phyloP scores from a whole-genome alignment of 1,140 invertebrate genomes.

The Phortica variegata region DNA sequence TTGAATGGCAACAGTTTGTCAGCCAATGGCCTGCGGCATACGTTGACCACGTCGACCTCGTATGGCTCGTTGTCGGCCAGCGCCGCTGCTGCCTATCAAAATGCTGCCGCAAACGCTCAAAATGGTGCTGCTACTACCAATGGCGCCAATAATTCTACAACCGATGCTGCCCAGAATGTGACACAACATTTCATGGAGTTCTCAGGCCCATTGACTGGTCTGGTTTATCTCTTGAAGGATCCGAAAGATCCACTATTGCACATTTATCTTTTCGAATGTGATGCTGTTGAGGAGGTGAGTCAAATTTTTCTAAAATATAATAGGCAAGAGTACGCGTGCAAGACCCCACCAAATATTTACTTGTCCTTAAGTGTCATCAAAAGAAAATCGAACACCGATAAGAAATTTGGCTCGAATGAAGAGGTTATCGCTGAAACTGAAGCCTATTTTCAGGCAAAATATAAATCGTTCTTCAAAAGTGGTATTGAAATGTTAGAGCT shows the following conservation, averaged over 20 bases:
- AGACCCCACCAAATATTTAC: no score
- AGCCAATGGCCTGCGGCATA: constrained; percentile 34
- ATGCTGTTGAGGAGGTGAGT: constrained; percentile 65
- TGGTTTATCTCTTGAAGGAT: constrained; percentile 66
- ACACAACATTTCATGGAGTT: constrained; percentile 55
- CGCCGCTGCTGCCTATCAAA: constrained; percentile 41
- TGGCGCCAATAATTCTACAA: constrained; percentile 12
- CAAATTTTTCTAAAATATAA: no score
- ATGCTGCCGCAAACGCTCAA: constrained; percentile 23
- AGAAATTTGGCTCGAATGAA: no score
- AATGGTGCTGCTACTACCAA: constrained; percentile 17
- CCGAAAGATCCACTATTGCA: constrained; percentile 65
- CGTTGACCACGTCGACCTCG: constrained; percentile 49
- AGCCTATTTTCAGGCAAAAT: no score
- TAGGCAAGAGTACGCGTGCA: no score
- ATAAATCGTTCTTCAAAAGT: no score
- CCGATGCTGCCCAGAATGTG: constrained; percentile 22
- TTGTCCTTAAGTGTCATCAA: no score
- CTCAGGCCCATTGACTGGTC: constrained; percentile 47
- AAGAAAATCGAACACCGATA: no score
- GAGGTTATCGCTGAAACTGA: no score
- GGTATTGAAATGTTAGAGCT: no score
- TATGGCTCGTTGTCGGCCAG: constrained; percentile 49
- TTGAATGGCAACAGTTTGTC: constrained; percentile 22
- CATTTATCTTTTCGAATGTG: constrained; percentile 66